Evolutionary conservation across 1,140 invertebrate genomes (phyloP), one percentile per base, ranked within the genome.

Genomic region (Nixonia krombeini): DNA sequence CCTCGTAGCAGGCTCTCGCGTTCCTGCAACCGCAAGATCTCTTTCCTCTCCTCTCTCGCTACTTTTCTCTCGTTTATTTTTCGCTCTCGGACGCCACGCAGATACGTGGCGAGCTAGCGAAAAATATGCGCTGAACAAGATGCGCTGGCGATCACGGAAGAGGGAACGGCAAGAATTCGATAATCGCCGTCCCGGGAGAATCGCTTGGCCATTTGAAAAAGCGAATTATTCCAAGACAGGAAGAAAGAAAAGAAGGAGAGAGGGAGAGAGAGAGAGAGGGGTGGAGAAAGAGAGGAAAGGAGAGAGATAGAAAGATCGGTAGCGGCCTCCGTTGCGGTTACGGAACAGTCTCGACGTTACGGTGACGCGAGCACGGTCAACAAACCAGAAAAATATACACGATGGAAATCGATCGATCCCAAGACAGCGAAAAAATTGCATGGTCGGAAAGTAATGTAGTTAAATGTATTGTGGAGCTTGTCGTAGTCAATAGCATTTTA

Each of bases 361-460:
- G 67, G 57, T 53, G 57, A 62, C 51, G 35, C 52, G 67, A 58
- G 38, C 56, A 70, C 44, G 67, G 50, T 62, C 61, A 70, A 70
- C 61, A 70, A 70, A 65, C 47, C 67, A 65, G 65, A 62, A 65
- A 61, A 70, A 65, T 52, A 42, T 61, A 57, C 26, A 51, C 55
- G 28, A 8, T 61, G 31, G 37, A 50, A 63, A 63, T 25, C 55
- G 55, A 64, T 70, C 44, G 59, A 50, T 25, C 18, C 21, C 2
- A 12, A 37, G 6, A 10, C 15, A 1, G 12, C 10, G 7, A 37
- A 37, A 37, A 37, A 37, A 37, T 1, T 15, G 10, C 15, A 15
- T 13, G 12, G 6, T 13, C 8, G 15, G 15, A 6, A 33, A 2
- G 9, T n/a, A 33, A 33, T 8, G 29, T 33, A 4, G 29, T 31